Conservation (phyloP, 2,888 invertebrate species). For the Philereme transversata region DNA sequence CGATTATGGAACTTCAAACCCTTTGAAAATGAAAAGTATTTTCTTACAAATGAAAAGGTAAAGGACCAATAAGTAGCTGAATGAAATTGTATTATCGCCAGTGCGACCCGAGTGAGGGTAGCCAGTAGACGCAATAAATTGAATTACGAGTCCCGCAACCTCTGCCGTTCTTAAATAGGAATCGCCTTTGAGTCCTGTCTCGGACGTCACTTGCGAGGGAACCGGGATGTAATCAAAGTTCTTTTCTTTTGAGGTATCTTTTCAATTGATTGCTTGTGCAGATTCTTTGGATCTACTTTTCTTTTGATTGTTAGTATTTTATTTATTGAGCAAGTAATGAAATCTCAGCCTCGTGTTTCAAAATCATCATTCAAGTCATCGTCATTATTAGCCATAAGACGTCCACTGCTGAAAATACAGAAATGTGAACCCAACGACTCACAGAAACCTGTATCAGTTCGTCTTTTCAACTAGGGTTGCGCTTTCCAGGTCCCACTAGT, state of each 20-base stretch:
- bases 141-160: constrained; percentile 70
- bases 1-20: constrained; percentile 35
- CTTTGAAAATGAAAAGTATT: constrained; percentile 39
- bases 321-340: constrained; percentile 9
- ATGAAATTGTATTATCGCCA: constrained; percentile 77
- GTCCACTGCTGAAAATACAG: neutral
- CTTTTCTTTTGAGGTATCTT: constrained; percentile 46
- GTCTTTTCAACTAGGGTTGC: too few relatives aligned
- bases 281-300: constrained; percentile 12
- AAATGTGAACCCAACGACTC: too few relatives aligned
- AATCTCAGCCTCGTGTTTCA: neutral
- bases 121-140: constrained; percentile 68
- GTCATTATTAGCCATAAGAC: too few relatives aligned
- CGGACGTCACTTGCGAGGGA: constrained; percentile 20
- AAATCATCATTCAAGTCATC: too few relatives aligned
- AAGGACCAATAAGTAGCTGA: constrained; percentile 77
- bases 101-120: constrained; percentile 57
- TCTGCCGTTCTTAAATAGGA: constrained; percentile 62
- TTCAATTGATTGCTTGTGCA: constrained; percentile 31
- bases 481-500: too few relatives aligned
- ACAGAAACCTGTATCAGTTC: too few relatives aligned
- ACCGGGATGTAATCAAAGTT: constrained; percentile 53
- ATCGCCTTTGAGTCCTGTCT: constrained; percentile 56
- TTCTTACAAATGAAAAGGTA: constrained; percentile 66
- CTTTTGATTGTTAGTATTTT: constrained; percentile 7